Base-by-base conservation (phyloP, 2,888 invertebrate species). In the Opisthograptis luteolata region DNA sequence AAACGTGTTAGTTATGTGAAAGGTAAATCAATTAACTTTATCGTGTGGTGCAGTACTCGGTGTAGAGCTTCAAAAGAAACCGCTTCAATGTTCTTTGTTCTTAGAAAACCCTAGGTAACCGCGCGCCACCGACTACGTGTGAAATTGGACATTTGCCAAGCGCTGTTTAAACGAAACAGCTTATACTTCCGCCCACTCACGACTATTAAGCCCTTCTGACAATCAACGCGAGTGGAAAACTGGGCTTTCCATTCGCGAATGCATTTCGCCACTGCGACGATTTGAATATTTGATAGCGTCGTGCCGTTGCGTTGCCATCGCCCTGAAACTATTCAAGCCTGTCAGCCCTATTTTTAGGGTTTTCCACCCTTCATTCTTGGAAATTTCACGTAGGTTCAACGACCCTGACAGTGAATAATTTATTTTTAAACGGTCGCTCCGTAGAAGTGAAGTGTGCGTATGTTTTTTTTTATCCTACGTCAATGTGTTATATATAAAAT, bases 101-200 rank as follows among this genome's bases (percentile, higher is more conserved):
- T 12, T 10, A 19, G 28, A 37, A n/a, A 56, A 44, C 61, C 55
- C 52, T 61, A 53, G 57, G 22, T 50, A 60, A 54, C 58, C 17
- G 44, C 51, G 34, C 42, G 49, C 40, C 24, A 32, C 47, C 41
- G 13, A 19, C 49, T 31, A 49, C 50, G 48, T 60, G 57, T 59
- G 47, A 56, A 59, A 51, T 60, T 65, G 65, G 63, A 58, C 56
- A 43, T 60, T 42, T 55, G 59, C 65, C 65, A 65, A 49, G 37
- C 40, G 40, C 50, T 52, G 40, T 28, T 37, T 51, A 57, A 58
- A 50, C 53, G 55, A 56, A 62, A 55, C 49, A 51, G 53, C 58
- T 53, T 51, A 56, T 56, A 34, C 45, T 42, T 45, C 55, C 40
- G 32, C 50, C 39, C 15, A 34, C 49, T 48, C 32, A 25, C 32